These are phyloP conservation scores for Aphis gossypii DNA, from an alignment of 1,140 invertebrate species.

Conservation along the genomic window DNA sequence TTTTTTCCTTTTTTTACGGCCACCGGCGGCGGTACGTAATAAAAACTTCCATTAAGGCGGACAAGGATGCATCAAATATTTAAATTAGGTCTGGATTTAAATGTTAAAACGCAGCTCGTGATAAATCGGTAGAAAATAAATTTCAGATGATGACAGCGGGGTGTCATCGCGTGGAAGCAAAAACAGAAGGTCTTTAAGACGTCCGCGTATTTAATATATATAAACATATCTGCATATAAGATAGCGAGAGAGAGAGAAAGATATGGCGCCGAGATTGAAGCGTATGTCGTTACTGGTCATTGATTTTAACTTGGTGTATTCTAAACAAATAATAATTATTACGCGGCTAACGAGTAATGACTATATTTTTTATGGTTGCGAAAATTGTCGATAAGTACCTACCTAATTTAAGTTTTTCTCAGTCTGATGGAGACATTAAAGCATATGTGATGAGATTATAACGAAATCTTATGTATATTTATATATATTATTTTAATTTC, in stretches of 20 bases:
- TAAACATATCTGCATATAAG: background rate
- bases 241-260: background rate
- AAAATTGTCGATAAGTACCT: background rate
- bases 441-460: background rate
- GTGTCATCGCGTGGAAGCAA: background rate
- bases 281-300: background rate
- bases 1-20: background rate
- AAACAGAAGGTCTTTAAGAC: background rate
- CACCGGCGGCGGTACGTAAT: background rate
- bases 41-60: conserved; percentile 28
- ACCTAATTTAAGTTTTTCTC: no score
- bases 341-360: background rate
- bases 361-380: background rate
- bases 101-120: conserved; percentile 28
- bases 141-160: conserved; percentile 5
- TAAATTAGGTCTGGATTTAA: conserved; percentile 37
- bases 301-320: background rate
- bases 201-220: background rate
- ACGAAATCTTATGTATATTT: no score
- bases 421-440: background rate
- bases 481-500: background rate
- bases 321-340: background rate
- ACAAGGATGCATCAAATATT: conserved; percentile 30
- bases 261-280: background rate
- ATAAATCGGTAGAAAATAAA: conserved; percentile 24